phyloP scores from a whole-genome alignment of 2,888 invertebrate genomes.

The Limnephilus marmoratus region DNA sequence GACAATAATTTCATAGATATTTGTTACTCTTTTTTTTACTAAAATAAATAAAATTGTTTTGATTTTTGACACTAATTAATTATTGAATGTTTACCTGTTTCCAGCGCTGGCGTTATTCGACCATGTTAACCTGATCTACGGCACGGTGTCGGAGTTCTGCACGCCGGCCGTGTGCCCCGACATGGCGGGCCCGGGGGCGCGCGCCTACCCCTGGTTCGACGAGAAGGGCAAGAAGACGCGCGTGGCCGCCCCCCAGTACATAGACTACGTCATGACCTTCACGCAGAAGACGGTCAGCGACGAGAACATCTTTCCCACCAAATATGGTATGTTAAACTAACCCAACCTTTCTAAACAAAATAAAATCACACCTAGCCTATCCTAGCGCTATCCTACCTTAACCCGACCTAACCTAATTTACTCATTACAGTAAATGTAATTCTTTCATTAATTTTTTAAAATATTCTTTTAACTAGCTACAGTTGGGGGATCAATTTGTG shows the following conservation, averaged over 20 bases:
- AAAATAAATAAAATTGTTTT: neutral
- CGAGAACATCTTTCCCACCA: conserved; percentile 98
- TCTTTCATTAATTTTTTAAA: no score
- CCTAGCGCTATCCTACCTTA: neutral
- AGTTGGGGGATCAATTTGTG: no score
- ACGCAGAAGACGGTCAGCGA: conserved; percentile 98
- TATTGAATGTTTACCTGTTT: neutral
- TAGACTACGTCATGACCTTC: conserved; percentile 99
- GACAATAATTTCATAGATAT: neutral
- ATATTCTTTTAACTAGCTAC: no score
- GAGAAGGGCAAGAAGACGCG: conserved; percentile 99
- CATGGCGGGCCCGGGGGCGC: conserved; percentile 97
- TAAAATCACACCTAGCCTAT: neutral
- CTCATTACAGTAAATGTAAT: no score
- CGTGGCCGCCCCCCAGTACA: conserved; percentile 98
- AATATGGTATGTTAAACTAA: conserved; percentile 88
- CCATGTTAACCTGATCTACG: conserved; percentile 98
- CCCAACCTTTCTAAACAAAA: neutral
- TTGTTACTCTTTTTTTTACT: neutral
- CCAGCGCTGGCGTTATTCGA: conserved; percentile 97
- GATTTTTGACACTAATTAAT: neutral
- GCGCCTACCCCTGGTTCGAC: conserved; percentile 98
- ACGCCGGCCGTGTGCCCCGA: conserved; percentile 96
- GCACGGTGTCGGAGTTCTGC: conserved; percentile 99
- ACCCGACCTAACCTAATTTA: neutral